These are phyloP conservation scores for Petrocephalus schoutedeni DNA, from an alignment of 2,797 vertebrate species.

Conservation along the genomic window DNA sequence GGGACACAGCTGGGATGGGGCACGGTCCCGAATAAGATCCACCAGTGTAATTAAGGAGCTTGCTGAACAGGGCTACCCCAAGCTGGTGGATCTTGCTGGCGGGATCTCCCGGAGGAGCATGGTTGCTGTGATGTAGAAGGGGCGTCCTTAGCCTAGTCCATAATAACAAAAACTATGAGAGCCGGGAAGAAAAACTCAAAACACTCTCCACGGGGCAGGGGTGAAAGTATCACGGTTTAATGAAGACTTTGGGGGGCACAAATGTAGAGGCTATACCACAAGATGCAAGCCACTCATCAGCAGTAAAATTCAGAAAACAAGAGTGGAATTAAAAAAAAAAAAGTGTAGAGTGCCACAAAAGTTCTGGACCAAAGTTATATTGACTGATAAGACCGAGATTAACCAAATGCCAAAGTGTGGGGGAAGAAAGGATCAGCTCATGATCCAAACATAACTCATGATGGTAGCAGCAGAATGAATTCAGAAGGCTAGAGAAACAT, in stretches of 20 bases:
- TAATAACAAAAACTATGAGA: not conserved
- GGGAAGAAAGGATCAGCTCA: not conserved
- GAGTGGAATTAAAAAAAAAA: not conserved
- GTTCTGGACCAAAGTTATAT: not conserved
- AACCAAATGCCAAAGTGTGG: not conserved
- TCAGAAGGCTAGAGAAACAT: not conserved
- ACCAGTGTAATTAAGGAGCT: too few relatives aligned
- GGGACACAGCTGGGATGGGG: too few relatives aligned
- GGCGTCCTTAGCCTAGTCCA: not conserved
- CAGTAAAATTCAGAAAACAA: not conserved
- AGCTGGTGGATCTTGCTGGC: not conserved
- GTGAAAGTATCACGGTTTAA: not conserved
- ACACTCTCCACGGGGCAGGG: not conserved
- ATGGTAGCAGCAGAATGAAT: not conserved
- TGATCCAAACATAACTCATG: not conserved
- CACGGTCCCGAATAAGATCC: too few relatives aligned
- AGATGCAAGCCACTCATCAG: not conserved
- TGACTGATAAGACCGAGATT: not conserved
- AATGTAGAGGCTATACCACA: not conserved
- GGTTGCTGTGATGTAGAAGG: not conserved
- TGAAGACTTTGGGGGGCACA: not conserved
- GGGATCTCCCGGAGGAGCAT: not conserved
- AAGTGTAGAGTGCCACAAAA: not conserved
- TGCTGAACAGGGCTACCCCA: not conserved
- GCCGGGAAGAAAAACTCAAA: not conserved